These are phyloP conservation scores for Chymomyza fuscimana DNA, from an alignment of 2,888 invertebrate species.

Conservation along the genomic window DNA sequence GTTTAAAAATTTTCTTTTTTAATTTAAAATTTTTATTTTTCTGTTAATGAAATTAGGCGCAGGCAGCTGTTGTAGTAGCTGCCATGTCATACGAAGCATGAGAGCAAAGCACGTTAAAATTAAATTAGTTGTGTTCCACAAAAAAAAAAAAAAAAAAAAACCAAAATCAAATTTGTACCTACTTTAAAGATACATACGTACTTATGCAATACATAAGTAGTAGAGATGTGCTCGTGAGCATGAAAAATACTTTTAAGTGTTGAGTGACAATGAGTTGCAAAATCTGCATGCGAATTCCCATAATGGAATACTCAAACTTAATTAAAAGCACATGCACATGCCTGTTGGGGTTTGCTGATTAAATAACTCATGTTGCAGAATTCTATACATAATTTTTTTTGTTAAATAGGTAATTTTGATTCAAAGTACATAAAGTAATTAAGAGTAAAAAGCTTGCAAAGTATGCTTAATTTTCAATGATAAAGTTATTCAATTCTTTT, in stretches of 20 bases:
- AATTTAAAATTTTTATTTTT: constrained; percentile 31
- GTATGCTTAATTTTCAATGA: too few species aligned
- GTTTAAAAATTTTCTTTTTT: constrained; percentile 50
- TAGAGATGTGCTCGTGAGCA: not conserved
- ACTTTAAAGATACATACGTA: not conserved
- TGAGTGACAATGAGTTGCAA: too few species aligned
- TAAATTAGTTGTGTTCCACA: constrained; percentile 68
- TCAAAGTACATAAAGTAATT: too few species aligned
- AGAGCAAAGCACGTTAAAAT: constrained; percentile 55
- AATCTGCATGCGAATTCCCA: too few species aligned
- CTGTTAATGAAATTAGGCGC: constrained; percentile 61
- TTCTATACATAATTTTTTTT: too few species aligned
- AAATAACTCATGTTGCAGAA: too few species aligned
- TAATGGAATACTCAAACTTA: not conserved
- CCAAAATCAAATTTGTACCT: constrained; percentile 65
- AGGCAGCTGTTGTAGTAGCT: constrained; percentile 24
- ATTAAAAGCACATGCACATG: not conserved
- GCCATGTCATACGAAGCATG: constrained; percentile 58
- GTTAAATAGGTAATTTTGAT: too few species aligned
- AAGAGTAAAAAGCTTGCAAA: too few species aligned
- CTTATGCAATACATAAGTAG: not conserved
- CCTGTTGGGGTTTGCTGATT: not conserved
- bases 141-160: constrained; percentile 39
- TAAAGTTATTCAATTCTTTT: too few species aligned
- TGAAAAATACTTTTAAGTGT: too few species aligned